Base-by-base conservation (phyloP, 1,140 invertebrate genomes). In the Lasioglossum albipes region DNA sequence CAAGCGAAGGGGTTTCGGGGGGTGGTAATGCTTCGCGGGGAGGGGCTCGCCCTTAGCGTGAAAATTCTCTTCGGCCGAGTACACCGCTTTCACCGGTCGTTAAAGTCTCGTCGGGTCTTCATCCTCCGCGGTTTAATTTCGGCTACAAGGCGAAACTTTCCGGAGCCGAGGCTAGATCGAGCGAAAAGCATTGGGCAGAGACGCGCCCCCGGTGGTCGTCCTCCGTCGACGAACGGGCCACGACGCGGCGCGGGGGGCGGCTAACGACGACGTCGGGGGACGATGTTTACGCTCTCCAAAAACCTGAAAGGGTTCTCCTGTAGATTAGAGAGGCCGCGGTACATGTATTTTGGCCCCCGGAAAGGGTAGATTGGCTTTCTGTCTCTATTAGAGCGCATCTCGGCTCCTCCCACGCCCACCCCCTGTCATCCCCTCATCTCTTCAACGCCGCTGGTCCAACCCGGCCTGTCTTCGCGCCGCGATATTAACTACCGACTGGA, bases 251-350 rank as follows among this genome's bases (percentile, higher is more conserved):
- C 16, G 49, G 10, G 10, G 10, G 52, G 62, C 49, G 52, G 62
- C 49, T 59, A 77, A 61, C 72, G 71, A 45, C 36, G 52, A 77
- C 81, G 81, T 65, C 76, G 79, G 66, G 73, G 78, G 71, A 71
- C 49, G 87, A 83, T 92, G 89, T 91, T 91, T 91, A 87, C 87
- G 73, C 84, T 86, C 81, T 83, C 85, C 87, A 88, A 91, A 83
- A 91, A 89, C 84, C 86, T 91, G 89, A 91, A 92, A 91, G 87
- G 89, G 88, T 91, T 90, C 86, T 79, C 72, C 87, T 90, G 90
- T 90, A 88, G 86, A 89, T 89, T 89, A 91, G 85, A 89, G 81
- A 79, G 85, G 79, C 84, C 79, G 83, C 77, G 83, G 81, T 88
- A 85, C 69, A 82, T 75, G 70, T 82, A 75, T 79, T 81, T 83